phyloP scores from a whole-genome alignment of 2,888 invertebrate genomes.

The Chymomyza amoena region DNA sequence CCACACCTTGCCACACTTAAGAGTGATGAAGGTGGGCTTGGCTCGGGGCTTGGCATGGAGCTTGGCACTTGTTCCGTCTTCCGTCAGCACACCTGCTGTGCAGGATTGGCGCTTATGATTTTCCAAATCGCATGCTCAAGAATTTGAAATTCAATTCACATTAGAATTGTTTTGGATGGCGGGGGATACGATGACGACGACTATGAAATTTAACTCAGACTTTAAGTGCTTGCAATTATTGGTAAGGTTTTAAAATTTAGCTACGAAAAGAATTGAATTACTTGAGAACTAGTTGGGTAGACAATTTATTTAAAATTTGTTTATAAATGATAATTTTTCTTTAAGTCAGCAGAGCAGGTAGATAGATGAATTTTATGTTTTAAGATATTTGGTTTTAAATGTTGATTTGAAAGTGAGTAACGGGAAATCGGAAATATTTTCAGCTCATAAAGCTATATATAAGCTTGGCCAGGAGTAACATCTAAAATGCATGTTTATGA shows the following conservation, averaged over 20 bases:
- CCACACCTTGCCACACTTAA: background rate
- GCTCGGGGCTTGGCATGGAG: background rate
- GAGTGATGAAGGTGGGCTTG: background rate
- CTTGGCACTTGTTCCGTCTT: background rate
- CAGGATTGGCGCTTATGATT: slow-evolving; percentile 18
- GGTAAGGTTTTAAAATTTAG: background rate
- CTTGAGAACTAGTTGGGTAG: too few relatives aligned
- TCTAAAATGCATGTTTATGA: too few relatives aligned
- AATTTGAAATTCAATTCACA: background rate
- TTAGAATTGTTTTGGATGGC: background rate
- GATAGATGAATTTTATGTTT: too few relatives aligned
- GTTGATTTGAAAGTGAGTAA: too few relatives aligned
- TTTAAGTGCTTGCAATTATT: background rate
- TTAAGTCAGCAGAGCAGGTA: too few relatives aligned
- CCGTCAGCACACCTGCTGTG: slow-evolving; percentile 18
- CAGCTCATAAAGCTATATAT: too few relatives aligned
- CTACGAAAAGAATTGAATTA: background rate
- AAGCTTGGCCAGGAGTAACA: too few relatives aligned
- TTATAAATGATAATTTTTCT: too few relatives aligned
- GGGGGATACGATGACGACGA: background rate
- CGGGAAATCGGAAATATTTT: too few relatives aligned
- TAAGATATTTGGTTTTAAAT: too few relatives aligned
- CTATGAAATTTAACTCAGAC: background rate
- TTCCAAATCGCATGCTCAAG: slow-evolving; percentile 12
- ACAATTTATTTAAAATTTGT: too few relatives aligned